Evolutionary conservation across 2,888 invertebrate species (phyloP).

Genomic region (Prosopocoilus inquinatus): DNA sequence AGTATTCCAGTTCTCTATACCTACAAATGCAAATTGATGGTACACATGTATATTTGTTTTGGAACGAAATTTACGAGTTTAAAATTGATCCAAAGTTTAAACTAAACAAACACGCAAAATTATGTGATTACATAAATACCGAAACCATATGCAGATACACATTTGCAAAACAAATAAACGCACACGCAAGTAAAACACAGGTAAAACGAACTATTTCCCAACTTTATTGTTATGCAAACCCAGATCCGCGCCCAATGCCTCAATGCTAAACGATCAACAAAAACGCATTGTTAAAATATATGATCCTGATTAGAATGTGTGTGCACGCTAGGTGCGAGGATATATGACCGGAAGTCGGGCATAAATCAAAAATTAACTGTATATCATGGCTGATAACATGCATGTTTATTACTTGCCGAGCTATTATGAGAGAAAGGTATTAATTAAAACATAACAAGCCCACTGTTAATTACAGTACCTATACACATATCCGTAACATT

Average conservation of each 20-base stretch:
- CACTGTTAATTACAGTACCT: slow-evolving; percentile 40
- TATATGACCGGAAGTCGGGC: slow-evolving; percentile 43
- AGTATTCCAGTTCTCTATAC: too few relatives aligned
- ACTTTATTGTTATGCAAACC: slow-evolving; percentile 28
- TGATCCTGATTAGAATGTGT: slow-evolving; percentile 35
- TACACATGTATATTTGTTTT: too few relatives aligned
- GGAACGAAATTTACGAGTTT: too few relatives aligned
- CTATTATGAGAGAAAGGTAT: slow-evolving; percentile 42
- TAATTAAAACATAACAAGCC: slow-evolving; percentile 46
- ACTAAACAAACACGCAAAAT: too few relatives aligned
- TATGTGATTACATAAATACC: too few relatives aligned
- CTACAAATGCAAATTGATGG: too few relatives aligned
- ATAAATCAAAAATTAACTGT: slow-evolving; percentile 46
- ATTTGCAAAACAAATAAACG: too few relatives aligned
- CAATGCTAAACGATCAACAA: slow-evolving; percentile 27
- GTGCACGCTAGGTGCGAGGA: slow-evolving; percentile 42
- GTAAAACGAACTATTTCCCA: background rate
- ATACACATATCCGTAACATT: slow-evolving; percentile 39
- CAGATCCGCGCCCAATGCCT: slow-evolving; percentile 19
- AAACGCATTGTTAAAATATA: slow-evolving; percentile 34
- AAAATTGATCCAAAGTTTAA: too few relatives aligned
- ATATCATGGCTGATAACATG: slow-evolving; percentile 43
- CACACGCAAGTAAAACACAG: too few relatives aligned
- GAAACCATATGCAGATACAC: too few relatives aligned
- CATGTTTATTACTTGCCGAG: slow-evolving; percentile 40